phyloP scores from a whole-genome alignment of 2,797 vertebrate species.

The Trachurus trachurus region DNA sequence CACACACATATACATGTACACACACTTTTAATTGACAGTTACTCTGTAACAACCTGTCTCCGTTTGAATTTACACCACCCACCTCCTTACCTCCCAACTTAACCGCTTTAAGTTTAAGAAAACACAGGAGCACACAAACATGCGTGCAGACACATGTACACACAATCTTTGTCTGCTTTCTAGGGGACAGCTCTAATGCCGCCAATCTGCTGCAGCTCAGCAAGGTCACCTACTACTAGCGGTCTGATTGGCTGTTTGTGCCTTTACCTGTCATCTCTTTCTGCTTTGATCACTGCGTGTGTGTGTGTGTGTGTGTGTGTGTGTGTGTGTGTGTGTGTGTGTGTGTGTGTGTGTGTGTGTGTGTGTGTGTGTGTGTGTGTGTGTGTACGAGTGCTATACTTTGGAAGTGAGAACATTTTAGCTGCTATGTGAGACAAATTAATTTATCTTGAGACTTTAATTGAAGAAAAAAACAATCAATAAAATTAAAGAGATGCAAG shows the following conservation, averaged over 20 bases:
- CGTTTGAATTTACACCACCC: slow-evolving; percentile 89
- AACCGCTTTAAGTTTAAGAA: slow-evolving; percentile 55
- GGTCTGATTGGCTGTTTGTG: slow-evolving; percentile 87
- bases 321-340: slow-evolving; percentile 10
- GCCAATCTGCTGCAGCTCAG: slow-evolving; percentile 90
- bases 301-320: slow-evolving; percentile 18
- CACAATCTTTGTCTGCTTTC: slow-evolving; percentile 68
- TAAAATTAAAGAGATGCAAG: neutral
- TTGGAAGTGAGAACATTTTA: no score
- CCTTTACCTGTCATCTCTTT: neutral
- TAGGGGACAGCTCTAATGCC: slow-evolving; percentile 86
- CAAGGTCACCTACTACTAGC: slow-evolving; percentile 90
- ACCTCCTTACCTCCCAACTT: slow-evolving; percentile 74
- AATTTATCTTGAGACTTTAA: no score
- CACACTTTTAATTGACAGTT: slow-evolving; percentile 92
- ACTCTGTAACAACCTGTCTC: slow-evolving; percentile 91
- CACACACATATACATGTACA: slow-evolving; percentile 11
- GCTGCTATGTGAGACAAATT: no score
- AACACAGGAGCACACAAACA: neutral
- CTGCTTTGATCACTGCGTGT: slow-evolving; percentile 2
- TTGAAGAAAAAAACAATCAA: slow-evolving; percentile 1
- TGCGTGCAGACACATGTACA: neutral
- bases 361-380: slow-evolving; percentile 19
- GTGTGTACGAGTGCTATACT: neutral
- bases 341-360: slow-evolving; percentile 23